Evolutionary conservation across 2,797 vertebrate species (phyloP), one percentile per base, ranked within the genome.

Genomic region (Rhabdomys pumilio): DNA sequence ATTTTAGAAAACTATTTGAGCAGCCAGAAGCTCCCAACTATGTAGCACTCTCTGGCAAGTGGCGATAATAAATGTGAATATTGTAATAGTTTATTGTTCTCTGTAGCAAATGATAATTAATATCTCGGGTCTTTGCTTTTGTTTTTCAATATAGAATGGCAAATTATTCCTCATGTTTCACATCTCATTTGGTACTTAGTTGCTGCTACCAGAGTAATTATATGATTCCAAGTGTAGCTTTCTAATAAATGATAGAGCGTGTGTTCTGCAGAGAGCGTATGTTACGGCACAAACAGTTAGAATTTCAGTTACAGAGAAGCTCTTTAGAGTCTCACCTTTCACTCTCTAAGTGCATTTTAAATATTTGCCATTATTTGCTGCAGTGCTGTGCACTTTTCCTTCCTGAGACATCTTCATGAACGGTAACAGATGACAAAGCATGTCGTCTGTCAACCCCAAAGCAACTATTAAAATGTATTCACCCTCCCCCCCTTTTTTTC

Each of bases 201-300:
- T 97, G 82, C 63, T 95, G 69, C 91, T 96, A 69, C 86, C 85
- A 91, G 91, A 97, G 80, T 97, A 95, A 97, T 96, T 97, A 83
- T 88, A 53, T 91, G 93, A 94, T 80, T 50, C 53, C 91, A 95
- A 92, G 41, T 88, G 90, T 91, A 97, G 91, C 97, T 93, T 97
- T 79, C 69, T 92, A 59, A 97, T 69, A 87, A 95, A 55, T 82
- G 65, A 95, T 81, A 80, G 55, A 29, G 24, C 81, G 79, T 94
- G 96, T 41, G 41, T 96, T 96, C 97, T 69, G 79, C 77, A 91
- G 57, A 95, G 91, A 97, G 76, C 76, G 81, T 79, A 69, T 17
- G 97, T 96, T 87, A 65, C 97, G 94, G 61, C 65, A 92, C 87
- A 97, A 95, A 95, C 76, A 97, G 87, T 97, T 97, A 92, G 97